Base-by-base conservation (phyloP, 2,113 vertebrate genomes). In the Thamnophis sirtalis region DNA sequence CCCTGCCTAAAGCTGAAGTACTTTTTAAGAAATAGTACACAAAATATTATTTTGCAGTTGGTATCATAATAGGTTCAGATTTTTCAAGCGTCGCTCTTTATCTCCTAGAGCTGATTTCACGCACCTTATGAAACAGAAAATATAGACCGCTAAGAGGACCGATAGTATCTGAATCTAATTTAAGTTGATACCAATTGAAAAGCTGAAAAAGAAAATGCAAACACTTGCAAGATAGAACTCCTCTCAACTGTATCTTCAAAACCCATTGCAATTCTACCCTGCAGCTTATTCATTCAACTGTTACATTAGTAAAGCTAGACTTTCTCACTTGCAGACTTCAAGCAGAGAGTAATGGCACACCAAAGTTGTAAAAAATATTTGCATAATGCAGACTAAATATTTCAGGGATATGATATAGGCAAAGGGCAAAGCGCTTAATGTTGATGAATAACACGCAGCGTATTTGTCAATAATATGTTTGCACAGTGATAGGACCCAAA, bases 391-490 rank as follows among this genome's bases (percentile, higher is more conserved):
- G 85, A 91, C 87, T 92, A 95, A 96, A 88, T 94, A 95, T 94
- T 97, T 96, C 93, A 95, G 90, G 92, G 90, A 85, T 93, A 95
- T 88, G 90, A 89, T 93, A 95, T 94, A 55, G 93, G 68, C 92
- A 96, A 88, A 96, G 54, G 93, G 87, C 55, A 91, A 94, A 94
- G 68, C 51, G 92, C 93, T 51, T 50, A 84, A 89, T 89, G 86
- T 94, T 50, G 80, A 49, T 89, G 22, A 89, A 92, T 86, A 89
- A 89, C 43, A 33, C 43, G 28, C 48, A 89, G 85, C n/a, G 8
- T 89, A 92, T 92, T 92, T 92, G 91, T 92, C 91, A 92, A 92
- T 92, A 89, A 92, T 86, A 50, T 92, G 80, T 89, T 92, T 84
- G 60, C 80, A 63, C 53, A 68, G 55, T 89, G 80, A 89, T 51